A percentile compares a stretch with the other conserved stretches of the same genome.
Conservation (phyloP, 2,797 vertebrate genomes). For the Pipistrellus kuhlii region DNA sequence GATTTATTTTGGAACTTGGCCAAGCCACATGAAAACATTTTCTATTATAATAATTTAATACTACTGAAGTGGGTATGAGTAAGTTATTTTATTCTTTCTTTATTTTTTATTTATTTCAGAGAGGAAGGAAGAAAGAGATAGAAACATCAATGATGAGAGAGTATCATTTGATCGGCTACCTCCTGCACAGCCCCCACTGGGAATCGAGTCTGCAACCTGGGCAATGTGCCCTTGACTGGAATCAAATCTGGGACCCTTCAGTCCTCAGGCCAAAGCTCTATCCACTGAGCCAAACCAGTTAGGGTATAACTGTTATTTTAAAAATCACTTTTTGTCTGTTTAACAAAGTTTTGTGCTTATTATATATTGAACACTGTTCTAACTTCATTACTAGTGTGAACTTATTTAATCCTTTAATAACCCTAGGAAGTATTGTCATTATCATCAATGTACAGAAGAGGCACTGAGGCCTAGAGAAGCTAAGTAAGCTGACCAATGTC, state of each 20-base stretch:
- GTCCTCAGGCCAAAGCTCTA: too few species aligned
- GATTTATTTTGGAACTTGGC: constrained; percentile 46
- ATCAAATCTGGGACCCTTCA: too few species aligned
- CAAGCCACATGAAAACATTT: constrained; percentile 24
- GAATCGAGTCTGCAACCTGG: too few species aligned
- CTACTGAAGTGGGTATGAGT: neutral
- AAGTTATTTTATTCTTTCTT: constrained; percentile 19
- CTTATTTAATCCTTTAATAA: neutral
- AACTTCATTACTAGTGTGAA: constrained; percentile 22
- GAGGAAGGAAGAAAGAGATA: too few species aligned
- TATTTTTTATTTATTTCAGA: too few species aligned
- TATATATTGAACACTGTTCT: neutral
- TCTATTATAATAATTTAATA: constrained; percentile 40
- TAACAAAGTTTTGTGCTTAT: constrained; percentile 1
- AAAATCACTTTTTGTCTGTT: constrained; percentile 39
- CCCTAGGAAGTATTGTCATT: neutral
- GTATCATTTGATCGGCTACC: too few species aligned
- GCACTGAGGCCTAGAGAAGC: constrained; percentile 27
- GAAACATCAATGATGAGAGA: too few species aligned
- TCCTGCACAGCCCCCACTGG: too few species aligned
- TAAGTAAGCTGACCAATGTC: neutral
- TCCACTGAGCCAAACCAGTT: too few species aligned
- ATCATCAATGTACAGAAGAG: neutral
- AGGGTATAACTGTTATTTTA: neutral
- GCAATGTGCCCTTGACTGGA: too few species aligned